Base-by-base conservation (phyloP, 2,888 invertebrate genomes). In the Ametastegia equiseti region DNA sequence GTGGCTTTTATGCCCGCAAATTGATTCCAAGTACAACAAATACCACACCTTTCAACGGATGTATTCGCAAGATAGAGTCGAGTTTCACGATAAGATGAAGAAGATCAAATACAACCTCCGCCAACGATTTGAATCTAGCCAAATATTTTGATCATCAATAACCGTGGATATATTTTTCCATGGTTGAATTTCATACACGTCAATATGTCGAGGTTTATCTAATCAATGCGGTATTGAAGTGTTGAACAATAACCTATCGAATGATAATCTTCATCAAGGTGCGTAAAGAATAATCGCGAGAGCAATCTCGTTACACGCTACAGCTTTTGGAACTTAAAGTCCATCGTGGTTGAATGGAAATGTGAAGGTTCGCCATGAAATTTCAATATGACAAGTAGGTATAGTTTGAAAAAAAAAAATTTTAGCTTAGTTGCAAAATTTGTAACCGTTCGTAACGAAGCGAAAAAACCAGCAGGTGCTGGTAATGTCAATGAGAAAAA, bases 261-360 rank as follows among this genome's bases (percentile, higher is more conserved):
- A n/a, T n/a, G n/a, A n/a, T n/a, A 47, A 47, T 47, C 47, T 1
- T n/a, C 5, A 47, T n/a, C 4, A 47, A 50, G 19, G 19, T 50
- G 19, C 50, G 19, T 50, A 19, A 19, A n/a, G 6, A 4, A 69
- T 42, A 50, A 69, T 80, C 39, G 36, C 23, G 33, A 65, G 47
- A 45, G 36, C 30, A 47, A 67, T 80, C 71, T 39, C 69, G 36
- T 67, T 63, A 23, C 60, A 60, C 60, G 78, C 42, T 60, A 39
- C 47, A 36, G 54, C 42, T 42, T 54, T 69, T 19, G 0, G 67
- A 47, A 67, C 54, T 67, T n/a, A 1, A 19, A 30, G 30, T 23
- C 15, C 2, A 45, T 30, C 3, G 7, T 6, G 7, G 30, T 27
- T 19, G 27, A 50, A 50, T 23, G 47, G 45, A 15, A 50, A n/a